Base-by-base conservation (phyloP, 2,888 invertebrate genomes). In the Hipparchia sbordonii region DNA sequence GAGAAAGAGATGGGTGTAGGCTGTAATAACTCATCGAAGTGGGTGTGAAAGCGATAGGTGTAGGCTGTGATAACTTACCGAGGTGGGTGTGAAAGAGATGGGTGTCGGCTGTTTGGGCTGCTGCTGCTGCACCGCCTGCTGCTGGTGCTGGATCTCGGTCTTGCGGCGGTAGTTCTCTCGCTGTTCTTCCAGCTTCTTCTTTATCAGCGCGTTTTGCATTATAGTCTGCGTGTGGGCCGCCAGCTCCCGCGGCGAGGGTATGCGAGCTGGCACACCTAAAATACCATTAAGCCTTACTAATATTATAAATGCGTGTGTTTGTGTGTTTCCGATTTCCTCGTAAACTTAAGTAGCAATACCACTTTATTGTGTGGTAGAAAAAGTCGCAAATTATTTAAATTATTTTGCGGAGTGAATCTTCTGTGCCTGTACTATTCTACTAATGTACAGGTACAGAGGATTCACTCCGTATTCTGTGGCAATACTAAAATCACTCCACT, bases 61-160 rank as follows among this genome's bases (percentile, higher is more conserved):
- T 12, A 12, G 52, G 9, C 52, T 54, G 52, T 54, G 12, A 54
- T 12, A 54, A n/a, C 52, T 54, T 2, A 54, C 52, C 4, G 98
- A 98, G 51, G 98, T 98, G 74, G 98, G 98, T 0, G 98, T 98
- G 91, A 98, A 98, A 39, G 98, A 97, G 80, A 97, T 95, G 12
- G 97, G 97, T 48, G 93, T 91, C 59, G 89, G 78, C 77, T 92
- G 93, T 79, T 92, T 92, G 75, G 89, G 83, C 76, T 84, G 87
- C 70, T 84, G 87, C 70, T 77, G 79, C 74, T 80, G 78, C 77
- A 46, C n/a, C n/a, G 46, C 62, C 8, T 91, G 93, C 80, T 92
- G 91, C 76, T 89, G 84, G 76, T 84, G 87, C 70, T 77, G 79
- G 74, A 77, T 71, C 87, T 97, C 97, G 88, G 97, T 97, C 75